Conservation (phyloP, 2,797 vertebrate genomes). For the Tarsius wallacei region DNA sequence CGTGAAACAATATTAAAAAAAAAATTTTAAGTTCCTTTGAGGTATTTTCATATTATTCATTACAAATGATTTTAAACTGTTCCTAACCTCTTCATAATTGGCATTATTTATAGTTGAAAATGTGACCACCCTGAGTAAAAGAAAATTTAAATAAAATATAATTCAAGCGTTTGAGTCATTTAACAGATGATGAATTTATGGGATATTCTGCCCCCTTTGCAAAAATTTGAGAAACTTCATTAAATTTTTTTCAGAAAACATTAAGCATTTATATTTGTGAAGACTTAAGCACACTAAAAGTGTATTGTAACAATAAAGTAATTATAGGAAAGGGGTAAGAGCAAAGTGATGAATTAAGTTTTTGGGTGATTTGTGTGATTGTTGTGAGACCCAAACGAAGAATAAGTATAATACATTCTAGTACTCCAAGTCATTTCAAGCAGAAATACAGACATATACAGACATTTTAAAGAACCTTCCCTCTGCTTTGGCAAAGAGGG, state of each 20-base stretch:
- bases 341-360: background rate
- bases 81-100: background rate
- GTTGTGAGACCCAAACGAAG: background rate
- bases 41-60: background rate
- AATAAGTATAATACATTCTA: background rate
- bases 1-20: background rate
- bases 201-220: background rate
- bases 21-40: background rate
- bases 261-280: background rate
- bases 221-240: background rate
- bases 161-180: background rate
- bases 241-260: background rate
- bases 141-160: conserved; percentile 41
- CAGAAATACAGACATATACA: background rate
- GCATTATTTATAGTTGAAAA: background rate
- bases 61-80: background rate
- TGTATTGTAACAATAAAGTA: background rate
- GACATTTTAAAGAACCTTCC: background rate
- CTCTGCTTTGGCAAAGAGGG: background rate
- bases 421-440: background rate
- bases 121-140: background rate
- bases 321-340: background rate
- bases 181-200: background rate
- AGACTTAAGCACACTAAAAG: background rate
- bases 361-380: background rate